These are phyloP conservation scores for Seriola dumerili DNA, from an alignment of 2,113 vertebrate species.

Conservation along the genomic window DNA sequence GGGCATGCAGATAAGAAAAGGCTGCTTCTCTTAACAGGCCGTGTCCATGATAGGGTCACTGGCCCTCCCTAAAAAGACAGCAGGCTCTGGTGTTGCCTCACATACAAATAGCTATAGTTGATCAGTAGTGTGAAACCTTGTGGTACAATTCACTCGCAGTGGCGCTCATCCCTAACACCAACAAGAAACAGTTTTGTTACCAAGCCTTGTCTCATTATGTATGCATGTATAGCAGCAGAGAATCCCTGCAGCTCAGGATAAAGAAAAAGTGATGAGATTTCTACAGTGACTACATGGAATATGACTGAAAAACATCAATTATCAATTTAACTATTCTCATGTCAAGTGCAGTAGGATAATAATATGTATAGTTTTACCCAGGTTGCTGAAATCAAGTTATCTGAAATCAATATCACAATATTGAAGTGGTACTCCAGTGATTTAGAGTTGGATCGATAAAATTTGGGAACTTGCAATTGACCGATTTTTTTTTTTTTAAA, in stretches of 20 bases:
- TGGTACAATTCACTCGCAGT: constrained; percentile 51
- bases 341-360: background rate
- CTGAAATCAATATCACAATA: background rate
- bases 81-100: constrained; percentile 53
- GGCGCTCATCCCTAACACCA: constrained; percentile 59
- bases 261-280: constrained; percentile 32
- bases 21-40: constrained; percentile 75
- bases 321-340: too few relatives aligned
- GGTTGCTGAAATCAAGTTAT: background rate
- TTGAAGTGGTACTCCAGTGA: background rate
- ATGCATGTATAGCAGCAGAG: constrained; percentile 41
- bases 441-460: background rate
- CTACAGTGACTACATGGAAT: constrained; percentile 10
- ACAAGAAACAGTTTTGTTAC: constrained; percentile 60
- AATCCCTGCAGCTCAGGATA: constrained; percentile 26
- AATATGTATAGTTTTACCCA: background rate
- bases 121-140: constrained; percentile 56
- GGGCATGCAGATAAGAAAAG: constrained; percentile 82
- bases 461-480: too few relatives aligned
- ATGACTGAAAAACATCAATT: background rate
- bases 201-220: constrained; percentile 53
- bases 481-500: too few relatives aligned
- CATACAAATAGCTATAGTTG: constrained; percentile 71
- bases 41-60: constrained; percentile 77
- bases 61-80: constrained; percentile 66